A percentile compares a stretch with the other conserved stretches of the same genome.
Conservation (phyloP, 2,113 vertebrate genomes). For the Anser cygnoides region DNA sequence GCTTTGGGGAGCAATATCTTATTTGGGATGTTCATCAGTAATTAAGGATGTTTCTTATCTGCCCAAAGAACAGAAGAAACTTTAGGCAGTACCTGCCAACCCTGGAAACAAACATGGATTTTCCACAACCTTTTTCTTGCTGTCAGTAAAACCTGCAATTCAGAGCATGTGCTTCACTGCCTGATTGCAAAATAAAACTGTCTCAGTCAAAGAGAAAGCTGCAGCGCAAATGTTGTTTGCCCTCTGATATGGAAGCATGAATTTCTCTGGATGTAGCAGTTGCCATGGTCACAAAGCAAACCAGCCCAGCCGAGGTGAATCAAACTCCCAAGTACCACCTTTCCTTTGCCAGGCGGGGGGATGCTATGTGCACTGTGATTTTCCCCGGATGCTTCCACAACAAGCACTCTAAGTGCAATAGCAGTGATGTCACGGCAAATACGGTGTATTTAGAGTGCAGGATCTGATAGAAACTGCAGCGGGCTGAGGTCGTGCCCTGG, state of each 20-base stretch:
- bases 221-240: background rate
- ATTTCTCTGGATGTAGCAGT: background rate
- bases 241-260: background rate
- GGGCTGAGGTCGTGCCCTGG: background rate
- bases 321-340: no score
- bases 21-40: background rate
- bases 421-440: background rate
- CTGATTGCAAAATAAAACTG: background rate
- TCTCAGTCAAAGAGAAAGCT: background rate
- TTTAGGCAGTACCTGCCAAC: background rate
- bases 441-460: no score
- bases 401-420: accelerated
- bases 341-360: accelerated
- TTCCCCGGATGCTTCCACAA: accelerated
- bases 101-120: background rate
- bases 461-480: background rate
- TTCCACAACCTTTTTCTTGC: background rate
- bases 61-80: background rate
- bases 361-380: accelerated
- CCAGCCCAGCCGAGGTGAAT: accelerated
- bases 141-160: background rate
- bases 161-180: background rate
- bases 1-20: background rate
- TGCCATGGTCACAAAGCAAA: background rate
- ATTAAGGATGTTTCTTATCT: background rate